Evolutionary conservation across 2,888 invertebrate genomes (phyloP).

Genomic region (Pyrrhia umbra): DNA sequence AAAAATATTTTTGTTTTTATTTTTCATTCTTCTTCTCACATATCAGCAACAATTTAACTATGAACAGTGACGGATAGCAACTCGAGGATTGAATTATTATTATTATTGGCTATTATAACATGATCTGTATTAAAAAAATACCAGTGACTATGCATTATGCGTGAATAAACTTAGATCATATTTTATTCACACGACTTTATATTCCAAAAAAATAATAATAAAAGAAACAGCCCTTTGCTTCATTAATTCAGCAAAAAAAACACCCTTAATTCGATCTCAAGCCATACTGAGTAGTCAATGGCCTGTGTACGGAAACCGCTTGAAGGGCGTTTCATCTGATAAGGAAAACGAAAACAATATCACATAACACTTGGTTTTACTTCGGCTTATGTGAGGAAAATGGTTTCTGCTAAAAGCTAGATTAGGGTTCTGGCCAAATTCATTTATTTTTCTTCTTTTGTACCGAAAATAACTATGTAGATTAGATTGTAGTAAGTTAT

Average conservation of each 20-base stretch:
- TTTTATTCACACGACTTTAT: too few species aligned
- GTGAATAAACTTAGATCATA: too few species aligned
- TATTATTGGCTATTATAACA: too few species aligned
- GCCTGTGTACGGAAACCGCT: conserved; percentile 33
- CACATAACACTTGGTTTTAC: conserved; percentile 39
- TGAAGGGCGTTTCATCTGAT: conserved; percentile 38
- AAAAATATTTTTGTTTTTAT: too few species aligned
- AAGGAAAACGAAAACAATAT: conserved; percentile 49
- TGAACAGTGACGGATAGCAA: too few species aligned
- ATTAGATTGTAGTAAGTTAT: too few species aligned
- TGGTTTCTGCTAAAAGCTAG: neutral
- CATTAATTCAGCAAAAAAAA: conserved; percentile 17
- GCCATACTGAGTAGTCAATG: conserved; percentile 45
- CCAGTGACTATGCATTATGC: too few species aligned
- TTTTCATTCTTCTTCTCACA: too few species aligned
- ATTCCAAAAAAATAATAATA: neutral
- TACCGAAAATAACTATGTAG: neutral
- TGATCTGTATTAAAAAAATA: too few species aligned
- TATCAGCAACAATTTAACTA: too few species aligned
- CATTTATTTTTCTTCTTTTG: neutral
- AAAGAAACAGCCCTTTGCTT: conserved; percentile 17
- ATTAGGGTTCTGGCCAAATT: neutral
- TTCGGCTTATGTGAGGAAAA: conserved; percentile 4
- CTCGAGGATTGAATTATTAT: too few species aligned
- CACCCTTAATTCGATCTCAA: conserved; percentile 45